These are phyloP conservation scores for Drosophila parthenogenetica DNA, from an alignment of 2,888 invertebrate species.

Conservation along the genomic window DNA sequence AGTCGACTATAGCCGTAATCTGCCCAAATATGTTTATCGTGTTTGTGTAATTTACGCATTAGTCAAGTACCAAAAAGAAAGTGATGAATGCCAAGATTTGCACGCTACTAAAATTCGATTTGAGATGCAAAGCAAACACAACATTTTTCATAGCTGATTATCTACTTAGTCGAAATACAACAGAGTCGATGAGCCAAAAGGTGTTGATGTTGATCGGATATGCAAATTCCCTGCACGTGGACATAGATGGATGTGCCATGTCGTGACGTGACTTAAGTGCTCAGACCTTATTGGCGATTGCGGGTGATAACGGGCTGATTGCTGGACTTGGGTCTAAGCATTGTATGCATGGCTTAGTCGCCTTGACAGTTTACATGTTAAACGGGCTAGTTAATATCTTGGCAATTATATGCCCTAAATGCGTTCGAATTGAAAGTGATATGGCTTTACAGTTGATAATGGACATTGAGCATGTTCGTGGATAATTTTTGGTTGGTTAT, in stretches of 20 bases:
- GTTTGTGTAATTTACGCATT: slow-evolving; percentile 72
- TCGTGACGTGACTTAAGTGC: slow-evolving; percentile 21
- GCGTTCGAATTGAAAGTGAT: slow-evolving; percentile 63
- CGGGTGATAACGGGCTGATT: slow-evolving; percentile 2
- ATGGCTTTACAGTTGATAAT: slow-evolving; percentile 24
- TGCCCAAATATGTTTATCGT: slow-evolving; percentile 10
- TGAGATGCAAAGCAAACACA: slow-evolving; percentile 62
- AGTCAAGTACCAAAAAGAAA: slow-evolving; percentile 75
- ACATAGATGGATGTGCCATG: slow-evolving; percentile 49
- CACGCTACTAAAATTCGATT: slow-evolving; percentile 57
- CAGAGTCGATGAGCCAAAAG: slow-evolving; percentile 40
- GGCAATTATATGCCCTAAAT: slow-evolving; percentile 33
- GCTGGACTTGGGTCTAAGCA: slow-evolving; percentile 1
- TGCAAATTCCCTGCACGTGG: slow-evolving; percentile 65
- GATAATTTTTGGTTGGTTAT: slow-evolving; percentile 23
- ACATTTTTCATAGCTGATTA: slow-evolving; percentile 49
- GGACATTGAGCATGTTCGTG: slow-evolving; percentile 8
- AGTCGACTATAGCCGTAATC: slow-evolving; percentile 15
- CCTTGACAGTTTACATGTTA: slow-evolving; percentile 15
- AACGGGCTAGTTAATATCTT: slow-evolving; percentile 21
- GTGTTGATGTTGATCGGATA: slow-evolving; percentile 47
- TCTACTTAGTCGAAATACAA: slow-evolving; percentile 46
- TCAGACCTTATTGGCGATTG: slow-evolving; percentile 2
- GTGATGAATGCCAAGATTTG: slow-evolving; percentile 68
- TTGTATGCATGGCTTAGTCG: slow-evolving; percentile 45